Conservation (phyloP, 2,113 vertebrate species). For the Limanda limanda region DNA sequence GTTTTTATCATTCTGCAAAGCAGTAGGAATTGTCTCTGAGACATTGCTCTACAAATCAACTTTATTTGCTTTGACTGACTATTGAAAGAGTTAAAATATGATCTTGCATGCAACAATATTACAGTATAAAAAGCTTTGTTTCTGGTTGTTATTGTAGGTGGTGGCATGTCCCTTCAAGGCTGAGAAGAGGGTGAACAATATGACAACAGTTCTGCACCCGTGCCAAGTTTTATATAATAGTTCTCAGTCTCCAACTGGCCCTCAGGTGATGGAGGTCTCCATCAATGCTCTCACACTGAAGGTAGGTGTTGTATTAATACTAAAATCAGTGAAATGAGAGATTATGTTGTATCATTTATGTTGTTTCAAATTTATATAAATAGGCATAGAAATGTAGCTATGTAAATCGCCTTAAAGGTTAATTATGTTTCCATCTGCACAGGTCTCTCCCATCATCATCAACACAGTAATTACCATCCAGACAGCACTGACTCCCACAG, state of each 20-base stretch:
- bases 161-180: conserved; percentile 93
- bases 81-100: no score
- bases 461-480: conserved; percentile 98
- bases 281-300: conserved; percentile 91
- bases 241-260: conserved; percentile 77
- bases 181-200: conserved; percentile 85
- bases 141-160: conserved; percentile 67
- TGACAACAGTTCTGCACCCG: conserved; percentile 93
- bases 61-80: not conserved
- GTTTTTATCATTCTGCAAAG: not conserved
- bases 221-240: conserved; percentile 92
- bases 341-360: not conserved
- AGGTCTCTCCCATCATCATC: conserved; percentile 98
- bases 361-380: no score
- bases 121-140: not conserved
- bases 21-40: not conserved
- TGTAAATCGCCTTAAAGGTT: no score
- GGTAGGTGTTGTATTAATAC: conserved; percentile 65
- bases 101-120: not conserved
- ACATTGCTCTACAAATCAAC: no score
- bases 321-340: not conserved
- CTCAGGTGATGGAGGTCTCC: conserved; percentile 88
- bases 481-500: conserved; percentile 87
- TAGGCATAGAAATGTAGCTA: no score
- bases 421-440: conserved; percentile 25